Conservation (phyloP, 2,888 invertebrate genomes). For the Lottia scabra region DNA sequence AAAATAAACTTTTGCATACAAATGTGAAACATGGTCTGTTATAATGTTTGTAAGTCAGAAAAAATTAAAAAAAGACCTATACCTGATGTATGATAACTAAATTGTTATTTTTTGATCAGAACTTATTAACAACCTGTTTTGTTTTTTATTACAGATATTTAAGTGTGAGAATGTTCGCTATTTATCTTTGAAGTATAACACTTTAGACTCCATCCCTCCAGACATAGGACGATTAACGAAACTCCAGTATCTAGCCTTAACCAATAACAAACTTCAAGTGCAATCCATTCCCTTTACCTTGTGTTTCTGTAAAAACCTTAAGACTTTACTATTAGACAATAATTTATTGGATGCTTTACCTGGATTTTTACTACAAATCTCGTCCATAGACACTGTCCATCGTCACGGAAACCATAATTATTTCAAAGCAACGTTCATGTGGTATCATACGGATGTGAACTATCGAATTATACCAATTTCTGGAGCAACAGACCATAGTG, state of each 20-base stretch:
- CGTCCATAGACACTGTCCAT: conserved; percentile 69
- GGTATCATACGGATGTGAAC: conserved; percentile 71
- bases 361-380: conserved; percentile 70
- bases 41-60: too few species aligned
- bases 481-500: conserved; percentile 36
- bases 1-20: too few species aligned
- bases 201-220: conserved; percentile 68
- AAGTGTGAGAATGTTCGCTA: conserved; percentile 67
- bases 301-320: conserved; percentile 68
- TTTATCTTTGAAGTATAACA: conserved; percentile 70
- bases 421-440: conserved; percentile 72
- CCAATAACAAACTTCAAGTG: conserved; percentile 70
- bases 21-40: too few species aligned
- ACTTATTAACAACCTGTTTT: not conserved
- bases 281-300: conserved; percentile 70
- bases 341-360: conserved; percentile 71
- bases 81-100: too few species aligned
- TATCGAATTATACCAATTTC: conserved; percentile 66
- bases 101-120: too few species aligned
- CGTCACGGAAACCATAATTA: conserved; percentile 72
- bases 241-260: conserved; percentile 69
- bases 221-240: conserved; percentile 70
- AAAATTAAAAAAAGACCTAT: too few species aligned
- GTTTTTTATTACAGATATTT: conserved; percentile 66
- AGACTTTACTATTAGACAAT: conserved; percentile 69